These are phyloP conservation scores for Eumaeus atala DNA, from an alignment of 1,140 invertebrate genomes.

Conservation along the genomic window DNA sequence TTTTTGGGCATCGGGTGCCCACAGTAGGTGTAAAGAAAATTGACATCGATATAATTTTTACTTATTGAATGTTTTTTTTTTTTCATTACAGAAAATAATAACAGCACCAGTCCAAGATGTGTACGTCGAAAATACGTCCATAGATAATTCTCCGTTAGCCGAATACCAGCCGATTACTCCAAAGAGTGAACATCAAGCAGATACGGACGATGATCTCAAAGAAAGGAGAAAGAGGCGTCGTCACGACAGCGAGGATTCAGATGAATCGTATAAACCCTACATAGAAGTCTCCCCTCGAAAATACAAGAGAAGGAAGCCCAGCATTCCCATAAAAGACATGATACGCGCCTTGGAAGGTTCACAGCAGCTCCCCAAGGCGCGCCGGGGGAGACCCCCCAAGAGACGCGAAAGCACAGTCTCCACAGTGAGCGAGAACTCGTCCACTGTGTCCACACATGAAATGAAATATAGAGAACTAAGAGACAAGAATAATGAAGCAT, in stretches of 20 bases:
- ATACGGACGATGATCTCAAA: constrained; percentile 52
- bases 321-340: constrained; percentile 58
- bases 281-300: constrained; percentile 42
- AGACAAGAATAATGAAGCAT: constrained; percentile 86
- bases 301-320: constrained; percentile 49
- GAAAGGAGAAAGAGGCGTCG: constrained; percentile 38
- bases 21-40: too few species aligned
- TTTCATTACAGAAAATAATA: constrained; percentile 33
- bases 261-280: constrained; percentile 57
- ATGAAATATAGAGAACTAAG: constrained; percentile 78
- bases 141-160: constrained; percentile 33
- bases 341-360: constrained; percentile 54
- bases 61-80: constrained; percentile 10
- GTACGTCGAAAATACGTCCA: constrained; percentile 25
- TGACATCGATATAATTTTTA: too few species aligned
- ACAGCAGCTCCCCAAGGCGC: constrained; percentile 45
- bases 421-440: constrained; percentile 55
- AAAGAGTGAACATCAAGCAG: constrained; percentile 52
- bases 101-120: constrained; percentile 25
- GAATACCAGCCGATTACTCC: constrained; percentile 56
- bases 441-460: constrained; percentile 48
- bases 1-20: too few species aligned
- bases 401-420: constrained; percentile 55
- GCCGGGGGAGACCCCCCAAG: constrained; percentile 59
- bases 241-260: constrained; percentile 58